These are phyloP conservation scores for Myotis findleyi DNA, from an alignment of 2,797 vertebrate species.

Conservation along the genomic window DNA sequence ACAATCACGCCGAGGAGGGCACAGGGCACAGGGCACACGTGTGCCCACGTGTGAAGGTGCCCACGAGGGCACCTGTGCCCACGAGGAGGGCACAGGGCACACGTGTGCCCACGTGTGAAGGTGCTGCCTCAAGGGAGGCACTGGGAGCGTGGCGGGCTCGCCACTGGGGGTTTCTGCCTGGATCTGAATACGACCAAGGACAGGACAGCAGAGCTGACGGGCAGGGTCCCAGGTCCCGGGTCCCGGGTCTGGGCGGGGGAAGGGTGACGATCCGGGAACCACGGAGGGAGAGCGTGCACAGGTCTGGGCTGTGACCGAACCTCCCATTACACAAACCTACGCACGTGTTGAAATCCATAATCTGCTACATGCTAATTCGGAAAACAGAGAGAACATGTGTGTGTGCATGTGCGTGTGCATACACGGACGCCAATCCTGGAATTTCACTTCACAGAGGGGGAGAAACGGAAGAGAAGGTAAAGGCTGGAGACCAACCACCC, in stretches of 20 bases:
- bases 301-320: background rate
- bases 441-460: background rate
- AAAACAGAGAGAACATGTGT: background rate
- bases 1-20: background rate
- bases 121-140: background rate
- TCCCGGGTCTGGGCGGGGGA: rapidly evolving
- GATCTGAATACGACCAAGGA: too few species aligned
- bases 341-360: rapidly evolving
- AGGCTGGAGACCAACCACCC: rapidly evolving
- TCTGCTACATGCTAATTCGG: too few species aligned
- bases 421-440: background rate
- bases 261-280: rapidly evolving
- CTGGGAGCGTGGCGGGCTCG: background rate
- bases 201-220: too few species aligned
- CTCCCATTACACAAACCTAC: background rate
- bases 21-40: too few species aligned
- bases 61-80: too few species aligned
- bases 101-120: background rate
- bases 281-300: too few species aligned
- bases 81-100: too few species aligned
- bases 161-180: rapidly evolving
- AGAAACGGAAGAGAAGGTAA: background rate
- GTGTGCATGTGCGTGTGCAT: rapidly evolving
- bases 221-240: background rate
- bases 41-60: background rate